A percentile compares a stretch with the other conserved stretches of the same genome.
phyloP scores from a whole-genome alignment of 2,888 invertebrate species.

The Petrolisthes cinctipes region DNA sequence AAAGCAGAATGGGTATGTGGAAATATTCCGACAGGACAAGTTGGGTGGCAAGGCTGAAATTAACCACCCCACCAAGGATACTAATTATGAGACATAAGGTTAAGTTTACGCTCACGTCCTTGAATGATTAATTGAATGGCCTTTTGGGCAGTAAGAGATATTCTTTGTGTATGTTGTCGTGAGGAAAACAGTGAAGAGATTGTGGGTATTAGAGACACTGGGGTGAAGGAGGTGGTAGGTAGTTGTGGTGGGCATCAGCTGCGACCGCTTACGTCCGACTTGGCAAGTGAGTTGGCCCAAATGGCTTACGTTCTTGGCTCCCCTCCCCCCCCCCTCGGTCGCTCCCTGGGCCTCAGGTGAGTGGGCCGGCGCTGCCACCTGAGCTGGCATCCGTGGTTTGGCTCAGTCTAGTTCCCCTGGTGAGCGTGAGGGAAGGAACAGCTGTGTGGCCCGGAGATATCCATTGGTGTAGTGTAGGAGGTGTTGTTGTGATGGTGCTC shows the following conservation, averaged over 20 bases:
- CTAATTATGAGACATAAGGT: no score
- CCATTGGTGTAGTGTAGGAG: conserved; percentile 36
- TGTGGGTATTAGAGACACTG: no score
- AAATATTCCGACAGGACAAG: no score
- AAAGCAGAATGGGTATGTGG: no score
- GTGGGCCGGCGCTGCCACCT: conserved; percentile 48
- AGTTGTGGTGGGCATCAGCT: conserved; percentile 2
- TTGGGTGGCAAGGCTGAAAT: no score
- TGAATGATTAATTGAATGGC: no score
- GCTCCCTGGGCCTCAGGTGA: conserved; percentile 30
- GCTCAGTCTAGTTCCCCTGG: conserved; percentile 57
- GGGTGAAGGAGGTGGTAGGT: not conserved
- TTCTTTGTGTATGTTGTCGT: no score
- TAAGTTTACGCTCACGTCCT: no score
- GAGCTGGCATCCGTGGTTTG: conserved; percentile 42
- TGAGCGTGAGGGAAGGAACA: conserved; percentile 50
- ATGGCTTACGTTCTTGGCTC: conserved; percentile 54
- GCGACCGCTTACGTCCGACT: conserved; percentile 44
- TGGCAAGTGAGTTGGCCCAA: conserved; percentile 49
- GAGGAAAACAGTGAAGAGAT: no score
- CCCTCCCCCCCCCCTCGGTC: conserved; percentile 25
- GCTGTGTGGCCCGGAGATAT: conserved; percentile 33
- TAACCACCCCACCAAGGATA: no score
- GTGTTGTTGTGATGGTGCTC: conserved; percentile 8
- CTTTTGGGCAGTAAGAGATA: no score